Percentiles rank a stretch among this genome's conserved stretches.
Evolutionary conservation across 2,888 invertebrate genomes (phyloP).

Genomic region (Drosophila planitibia): DNA sequence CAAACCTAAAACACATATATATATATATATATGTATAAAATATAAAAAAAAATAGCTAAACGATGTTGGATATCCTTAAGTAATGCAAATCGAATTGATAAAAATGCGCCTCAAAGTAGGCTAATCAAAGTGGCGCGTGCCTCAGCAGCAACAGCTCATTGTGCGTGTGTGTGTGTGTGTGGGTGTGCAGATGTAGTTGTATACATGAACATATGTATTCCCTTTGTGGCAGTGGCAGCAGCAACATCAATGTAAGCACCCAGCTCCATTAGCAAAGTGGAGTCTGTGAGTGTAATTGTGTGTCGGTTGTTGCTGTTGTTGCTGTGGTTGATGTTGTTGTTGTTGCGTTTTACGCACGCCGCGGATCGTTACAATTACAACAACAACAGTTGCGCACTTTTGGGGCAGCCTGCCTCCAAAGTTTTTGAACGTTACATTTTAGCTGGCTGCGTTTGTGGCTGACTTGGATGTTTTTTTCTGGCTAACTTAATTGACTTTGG

Average conservation of each 20-base stretch:
- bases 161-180: constrained; percentile 5
- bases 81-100: constrained; percentile 31
- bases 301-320: constrained; percentile 26
- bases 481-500: constrained; percentile 36
- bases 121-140: constrained; percentile 67
- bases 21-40: background rate
- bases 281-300: constrained; percentile 40
- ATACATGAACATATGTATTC: constrained; percentile 62
- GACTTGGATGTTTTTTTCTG: constrained; percentile 27
- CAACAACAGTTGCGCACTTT: constrained; percentile 30
- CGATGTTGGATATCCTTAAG: constrained; percentile 3
- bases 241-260: constrained; percentile 60
- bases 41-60: background rate
- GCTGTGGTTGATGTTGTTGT: constrained; percentile 21
- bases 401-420: constrained; percentile 24
- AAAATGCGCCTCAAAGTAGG: constrained; percentile 35
- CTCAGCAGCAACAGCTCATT: constrained; percentile 52
- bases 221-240: constrained; percentile 57
- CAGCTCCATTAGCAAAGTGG: constrained; percentile 64
- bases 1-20: background rate
- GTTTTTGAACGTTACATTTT: constrained; percentile 38
- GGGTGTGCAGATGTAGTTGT: constrained; percentile 13
- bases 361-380: constrained; percentile 48
- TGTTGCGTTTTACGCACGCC: constrained; percentile 65
- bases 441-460: constrained; percentile 38